phyloP scores from a whole-genome alignment of 2,113 vertebrate species.

The Hippocampus mohnikei region DNA sequence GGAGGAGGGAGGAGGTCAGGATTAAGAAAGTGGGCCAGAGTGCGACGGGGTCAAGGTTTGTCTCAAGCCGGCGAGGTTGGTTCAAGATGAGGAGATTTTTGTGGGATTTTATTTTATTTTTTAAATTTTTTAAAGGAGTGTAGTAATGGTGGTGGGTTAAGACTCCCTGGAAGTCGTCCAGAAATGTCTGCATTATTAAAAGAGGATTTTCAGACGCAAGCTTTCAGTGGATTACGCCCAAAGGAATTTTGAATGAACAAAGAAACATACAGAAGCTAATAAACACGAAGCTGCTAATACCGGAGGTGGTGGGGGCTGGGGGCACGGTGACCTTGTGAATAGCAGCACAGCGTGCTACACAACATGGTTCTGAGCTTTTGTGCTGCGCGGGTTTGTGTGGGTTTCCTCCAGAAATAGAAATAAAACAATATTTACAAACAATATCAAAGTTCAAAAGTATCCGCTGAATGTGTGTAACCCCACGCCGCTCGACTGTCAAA shows the following conservation, averaged over 20 bases:
- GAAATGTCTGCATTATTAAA: constrained; percentile 42
- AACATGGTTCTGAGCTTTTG: too few species aligned
- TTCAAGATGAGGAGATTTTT: constrained; percentile 48
- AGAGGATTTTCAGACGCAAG: constrained; percentile 25
- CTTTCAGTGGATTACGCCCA: constrained; percentile 15
- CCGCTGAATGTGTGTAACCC: too few species aligned
- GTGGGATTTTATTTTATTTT: constrained; percentile 23
- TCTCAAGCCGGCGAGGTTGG: constrained; percentile 36
- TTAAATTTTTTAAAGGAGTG: neutral
- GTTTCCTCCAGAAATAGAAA: too few species aligned
- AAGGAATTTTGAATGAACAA: constrained; percentile 35
- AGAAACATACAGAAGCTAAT: neutral
- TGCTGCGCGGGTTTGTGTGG: too few species aligned
- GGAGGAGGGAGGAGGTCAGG: constrained; percentile 31
- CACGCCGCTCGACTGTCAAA: too few species aligned
- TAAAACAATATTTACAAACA: too few species aligned
- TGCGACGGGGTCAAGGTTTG: constrained; percentile 55
- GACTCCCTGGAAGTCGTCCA: constrained; percentile 40
- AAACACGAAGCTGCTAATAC: neutral
- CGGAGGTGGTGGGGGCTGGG: neutral
- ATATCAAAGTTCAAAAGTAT: too few species aligned
- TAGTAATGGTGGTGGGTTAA: constrained; percentile 14
- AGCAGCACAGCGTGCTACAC: neutral
- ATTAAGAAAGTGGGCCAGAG: constrained; percentile 40
- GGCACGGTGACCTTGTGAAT: neutral